Evolutionary conservation across 2,113 vertebrate genomes (phyloP).

Genomic region (Brachypodius melanocephalos): DNA sequence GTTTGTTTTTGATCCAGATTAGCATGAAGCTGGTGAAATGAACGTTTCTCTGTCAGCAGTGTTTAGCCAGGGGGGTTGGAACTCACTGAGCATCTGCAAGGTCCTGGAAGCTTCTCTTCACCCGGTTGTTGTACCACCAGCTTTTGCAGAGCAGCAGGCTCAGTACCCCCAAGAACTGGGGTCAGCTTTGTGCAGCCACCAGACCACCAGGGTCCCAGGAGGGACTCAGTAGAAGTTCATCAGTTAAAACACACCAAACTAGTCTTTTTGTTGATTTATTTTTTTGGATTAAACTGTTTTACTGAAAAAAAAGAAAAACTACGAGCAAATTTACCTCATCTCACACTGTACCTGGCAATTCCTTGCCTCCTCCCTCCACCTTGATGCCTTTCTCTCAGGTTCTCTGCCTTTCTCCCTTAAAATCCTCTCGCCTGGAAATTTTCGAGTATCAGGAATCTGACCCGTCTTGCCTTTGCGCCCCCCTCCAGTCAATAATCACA

Average conservation of each 20-base stretch:
- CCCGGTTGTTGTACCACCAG: not conserved
- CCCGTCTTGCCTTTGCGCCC: not conserved
- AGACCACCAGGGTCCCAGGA: not conserved
- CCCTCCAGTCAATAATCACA: slow-evolving; percentile 59
- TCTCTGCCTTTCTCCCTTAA: not conserved
- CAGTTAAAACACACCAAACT: fast-evolving
- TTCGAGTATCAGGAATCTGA: not conserved
- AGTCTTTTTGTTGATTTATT: fast-evolving
- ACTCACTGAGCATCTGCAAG: not conserved
- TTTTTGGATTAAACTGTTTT: not conserved
- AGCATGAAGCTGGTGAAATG: not conserved
- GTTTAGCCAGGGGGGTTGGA: not conserved
- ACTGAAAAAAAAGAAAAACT: not conserved
- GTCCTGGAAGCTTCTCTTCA: not conserved
- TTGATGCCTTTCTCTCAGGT: not conserved
- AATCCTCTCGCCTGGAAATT: not conserved
- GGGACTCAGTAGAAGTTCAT: not conserved
- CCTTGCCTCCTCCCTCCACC: not conserved
- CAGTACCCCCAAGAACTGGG: not conserved
- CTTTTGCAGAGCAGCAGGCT: not conserved
- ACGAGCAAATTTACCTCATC: not conserved
- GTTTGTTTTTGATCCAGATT: not conserved
- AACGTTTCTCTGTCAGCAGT: not conserved
- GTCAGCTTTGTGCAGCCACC: not conserved
- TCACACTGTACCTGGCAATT: not conserved